phyloP scores from a whole-genome alignment of 2,888 invertebrate species.

The Noctua fimbriata region DNA sequence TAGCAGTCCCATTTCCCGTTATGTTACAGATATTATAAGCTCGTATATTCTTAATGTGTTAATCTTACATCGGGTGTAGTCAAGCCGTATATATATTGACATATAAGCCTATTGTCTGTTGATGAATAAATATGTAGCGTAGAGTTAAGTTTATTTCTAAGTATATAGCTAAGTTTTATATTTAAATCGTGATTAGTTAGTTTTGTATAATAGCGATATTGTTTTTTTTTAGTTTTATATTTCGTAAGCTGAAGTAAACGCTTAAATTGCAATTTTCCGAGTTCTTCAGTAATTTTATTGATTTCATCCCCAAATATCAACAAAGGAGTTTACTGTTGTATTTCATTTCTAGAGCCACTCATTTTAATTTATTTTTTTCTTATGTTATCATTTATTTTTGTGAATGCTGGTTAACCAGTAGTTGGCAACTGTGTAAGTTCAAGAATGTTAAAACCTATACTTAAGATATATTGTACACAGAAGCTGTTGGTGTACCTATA shows the following conservation, averaged over 20 bases:
- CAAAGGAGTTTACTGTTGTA: too few species aligned
- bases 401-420: too few species aligned
- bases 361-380: too few species aligned
- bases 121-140: not conserved
- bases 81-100: not conserved
- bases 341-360: too few species aligned
- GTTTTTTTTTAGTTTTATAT: not conserved
- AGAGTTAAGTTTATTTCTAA: not conserved
- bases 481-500: too few species aligned
- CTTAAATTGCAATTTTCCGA: too few species aligned
- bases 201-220: not conserved
- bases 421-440: too few species aligned
- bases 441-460: too few species aligned
- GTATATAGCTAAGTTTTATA: not conserved
- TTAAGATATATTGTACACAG: too few species aligned
- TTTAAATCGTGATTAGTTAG: not conserved
- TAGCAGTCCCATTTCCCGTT: conserved; percentile 32
- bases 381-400: too few species aligned
- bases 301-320: too few species aligned
- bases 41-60: conserved; percentile 22
- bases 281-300: too few species aligned
- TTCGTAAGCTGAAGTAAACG: not conserved
- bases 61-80: not conserved
- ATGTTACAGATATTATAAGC: conserved; percentile 26
- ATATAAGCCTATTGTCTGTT: not conserved